Evolutionary conservation across 2,888 invertebrate species (phyloP), one percentile per base, ranked within the genome.

Genomic region (Cryptus armator): DNA sequence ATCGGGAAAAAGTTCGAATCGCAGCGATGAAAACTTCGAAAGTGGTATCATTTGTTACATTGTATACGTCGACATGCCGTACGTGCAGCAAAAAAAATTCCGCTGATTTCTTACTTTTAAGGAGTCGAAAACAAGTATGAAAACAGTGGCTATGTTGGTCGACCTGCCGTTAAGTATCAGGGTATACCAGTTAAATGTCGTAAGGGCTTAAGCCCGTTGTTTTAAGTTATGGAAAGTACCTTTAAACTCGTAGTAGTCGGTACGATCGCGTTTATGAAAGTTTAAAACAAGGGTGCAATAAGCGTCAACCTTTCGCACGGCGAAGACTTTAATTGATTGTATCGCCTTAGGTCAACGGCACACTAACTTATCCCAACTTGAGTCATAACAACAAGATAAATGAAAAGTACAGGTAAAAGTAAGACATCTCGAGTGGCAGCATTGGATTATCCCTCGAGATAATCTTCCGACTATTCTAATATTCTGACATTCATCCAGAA

Each of bases 1-100:
- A 56, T 24, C 24, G 56, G 19, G 10, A 10, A 37, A 12, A 56
- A 56, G 56, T 56, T 56, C 3, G 56, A 1, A 24, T 56, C 19
- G 24, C 12, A 56, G 56, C 56, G 56, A 19, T 56, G 56, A 56
- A 56, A 53, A 56, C 10, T 56, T 24, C 56, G 10, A 56, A 56
- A 56, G 56, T 19, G 9, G 10, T 19, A 19, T 24, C 56, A 56
- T 56, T 19, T 56, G 56, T 56, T 56, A 56, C 24, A 5, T 19
- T 24, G 24, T 56, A 16, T 24, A 56, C 24, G 56, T 10, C 56
- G 10, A 4, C 10, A 56, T 2, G 4, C 10, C 3, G 9, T 56
- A 4, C 10, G 3, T 37, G 37, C 6, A 9, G 9, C 7, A 37
- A 9, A 37, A 37, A 9, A 37, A 37, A 5, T 5, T 7, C 1